Percentiles rank a stretch among this genome's conserved stretches.
Conservation (phyloP, 2,113 vertebrate species). For the Channa argus region DNA sequence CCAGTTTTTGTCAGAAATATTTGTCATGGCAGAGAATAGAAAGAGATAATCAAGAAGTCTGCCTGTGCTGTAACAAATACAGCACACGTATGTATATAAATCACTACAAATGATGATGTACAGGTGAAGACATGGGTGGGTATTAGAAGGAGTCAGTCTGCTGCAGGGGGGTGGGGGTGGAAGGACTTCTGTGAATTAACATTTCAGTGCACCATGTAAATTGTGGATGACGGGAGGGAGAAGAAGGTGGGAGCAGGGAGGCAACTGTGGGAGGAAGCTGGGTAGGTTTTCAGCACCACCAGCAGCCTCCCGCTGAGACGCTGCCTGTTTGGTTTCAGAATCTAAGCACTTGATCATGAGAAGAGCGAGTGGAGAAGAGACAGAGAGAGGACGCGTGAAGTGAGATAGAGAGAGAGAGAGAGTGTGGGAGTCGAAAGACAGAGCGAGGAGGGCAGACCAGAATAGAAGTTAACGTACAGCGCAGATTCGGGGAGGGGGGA, state of each 20-base stretch:
- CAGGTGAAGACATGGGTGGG: constrained; percentile 2
- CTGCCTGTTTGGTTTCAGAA: constrained; percentile 50
- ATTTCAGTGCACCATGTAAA: constrained; percentile 39
- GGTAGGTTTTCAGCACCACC: constrained; percentile 20
- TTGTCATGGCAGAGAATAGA: not conserved
- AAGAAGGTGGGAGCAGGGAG: constrained; percentile 45
- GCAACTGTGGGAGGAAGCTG: constrained; percentile 33
- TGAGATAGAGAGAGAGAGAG: not conserved
- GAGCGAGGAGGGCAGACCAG: not conserved
- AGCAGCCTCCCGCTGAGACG: constrained; percentile 35
- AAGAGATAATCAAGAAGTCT: not conserved
- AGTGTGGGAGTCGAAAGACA: not conserved
- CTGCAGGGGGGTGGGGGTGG: not conserved
- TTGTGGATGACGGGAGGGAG: constrained; percentile 52
- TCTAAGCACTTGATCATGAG: constrained; percentile 16
- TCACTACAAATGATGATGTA: constrained; percentile 38
- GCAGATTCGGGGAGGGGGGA: not conserved
- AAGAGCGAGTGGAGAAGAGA: not conserved
- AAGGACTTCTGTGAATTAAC: constrained; percentile 35
- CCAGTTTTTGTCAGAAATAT: not conserved
- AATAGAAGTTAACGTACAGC: not conserved
- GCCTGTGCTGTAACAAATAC: not conserved
- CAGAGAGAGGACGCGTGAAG: not conserved
- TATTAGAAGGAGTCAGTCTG: not conserved
- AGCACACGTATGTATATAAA: constrained; percentile 18